Evolutionary conservation across 2,888 invertebrate genomes (phyloP), one percentile per base, ranked within the genome.

Genomic region (Dusona sp.): DNA sequence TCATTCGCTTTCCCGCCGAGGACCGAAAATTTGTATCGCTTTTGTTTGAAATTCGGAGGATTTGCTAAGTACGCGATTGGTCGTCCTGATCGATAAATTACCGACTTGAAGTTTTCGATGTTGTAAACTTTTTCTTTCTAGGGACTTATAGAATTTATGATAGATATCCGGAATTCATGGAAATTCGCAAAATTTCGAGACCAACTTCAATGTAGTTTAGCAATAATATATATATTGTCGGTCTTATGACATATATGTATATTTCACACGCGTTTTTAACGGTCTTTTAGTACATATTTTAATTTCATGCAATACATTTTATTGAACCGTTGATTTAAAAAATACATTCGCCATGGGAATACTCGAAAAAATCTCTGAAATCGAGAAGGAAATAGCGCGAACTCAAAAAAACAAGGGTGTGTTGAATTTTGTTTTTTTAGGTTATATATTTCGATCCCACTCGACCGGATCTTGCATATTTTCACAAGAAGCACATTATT

Each of bases 391-490:
- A 96, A 99, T 99, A 89, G 98, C 98, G 22, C 96, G 99, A 90
- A 99, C 99, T 25, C 99, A 99, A 94, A 99, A 99, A 95, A 99
- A 99, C 95, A 99, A 99, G 97, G 99, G 99, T 99, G 89, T 51
- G 87, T 87, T 33, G 64, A 33, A 22, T 87, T 64, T 29, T 61
- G 16, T 61, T 73, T 75, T 79, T 57, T 65, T 61, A 80, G 85
- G 79, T 83, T 82, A 86, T 79, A 57, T 61, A 67, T 25, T 33
- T 36, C 51, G 42, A 68, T 45, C 65, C 25, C 72, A 38, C 19
- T 22, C 16, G 38, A 61, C 78, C 33, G 74, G 72, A 72, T 11
- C 51, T 22, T 51, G 51, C 70, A 33, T 6, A 68, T 48, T 82
- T 80, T 74, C 72, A 19, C 25, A 61, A 8, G 29, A 54, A 38